A percentile compares a stretch with the other conserved stretches of the same genome.
These are phyloP conservation scores for Pao palembangensis DNA, from an alignment of 2,113 vertebrate genomes.

Conservation along the genomic window DNA sequence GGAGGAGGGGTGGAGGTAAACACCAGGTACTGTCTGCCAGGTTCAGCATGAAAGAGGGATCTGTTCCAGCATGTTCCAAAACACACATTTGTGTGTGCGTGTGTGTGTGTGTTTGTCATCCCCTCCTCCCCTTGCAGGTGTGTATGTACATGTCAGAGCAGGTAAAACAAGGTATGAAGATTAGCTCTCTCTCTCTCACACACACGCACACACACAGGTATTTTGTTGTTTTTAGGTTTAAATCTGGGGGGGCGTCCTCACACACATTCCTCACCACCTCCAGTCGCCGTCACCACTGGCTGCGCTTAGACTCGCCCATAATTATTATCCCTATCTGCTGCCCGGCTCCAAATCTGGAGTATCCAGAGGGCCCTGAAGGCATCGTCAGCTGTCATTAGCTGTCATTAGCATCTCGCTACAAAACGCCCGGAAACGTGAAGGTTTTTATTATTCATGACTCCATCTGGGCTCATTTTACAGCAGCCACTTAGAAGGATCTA, in stretches of 20 bases:
- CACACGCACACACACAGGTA: constrained; percentile 1
- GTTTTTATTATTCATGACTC: too few relatives aligned
- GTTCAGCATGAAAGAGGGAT: constrained; percentile 68
- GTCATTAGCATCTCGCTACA: not conserved
- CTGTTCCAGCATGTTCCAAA: constrained; percentile 65
- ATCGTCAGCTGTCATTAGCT: not conserved
- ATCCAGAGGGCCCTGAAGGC: not conserved
- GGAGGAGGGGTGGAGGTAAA: constrained; percentile 27
- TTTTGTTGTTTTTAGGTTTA: too few relatives aligned
- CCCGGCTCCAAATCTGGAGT: not conserved
- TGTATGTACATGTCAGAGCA: constrained; percentile 54
- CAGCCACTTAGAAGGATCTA: too few relatives aligned
- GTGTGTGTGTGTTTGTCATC: constrained; percentile 15
- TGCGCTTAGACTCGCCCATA: too few relatives aligned
- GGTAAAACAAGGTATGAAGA: constrained; percentile 42
- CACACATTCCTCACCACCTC: constrained; percentile 24
- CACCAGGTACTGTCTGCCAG: constrained; percentile 46
- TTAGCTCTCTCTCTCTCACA: constrained; percentile 4
- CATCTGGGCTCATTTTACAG: too few relatives aligned
- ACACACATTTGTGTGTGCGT: constrained; percentile 14
- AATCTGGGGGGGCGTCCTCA: not conserved
- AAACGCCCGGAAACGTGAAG: too few relatives aligned
- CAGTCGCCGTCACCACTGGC: too few relatives aligned
- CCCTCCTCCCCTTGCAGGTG: constrained; percentile 29
- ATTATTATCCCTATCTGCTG: too few relatives aligned